Conservation (phyloP, 2,888 invertebrate species). For the Trilocha varians region DNA sequence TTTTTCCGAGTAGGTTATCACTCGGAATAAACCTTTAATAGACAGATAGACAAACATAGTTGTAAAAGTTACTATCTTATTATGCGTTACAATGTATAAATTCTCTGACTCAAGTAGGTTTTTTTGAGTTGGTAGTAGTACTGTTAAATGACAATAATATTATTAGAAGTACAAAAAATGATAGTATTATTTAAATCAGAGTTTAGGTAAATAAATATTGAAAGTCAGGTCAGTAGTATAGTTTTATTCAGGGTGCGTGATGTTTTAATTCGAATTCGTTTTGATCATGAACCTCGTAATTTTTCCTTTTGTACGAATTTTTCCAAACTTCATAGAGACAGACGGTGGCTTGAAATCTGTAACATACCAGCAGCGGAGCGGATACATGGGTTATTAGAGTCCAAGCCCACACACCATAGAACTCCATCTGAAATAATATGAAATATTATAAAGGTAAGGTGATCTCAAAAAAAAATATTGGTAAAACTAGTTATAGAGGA, state of each 20-base stretch:
- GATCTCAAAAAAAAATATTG: too few relatives aligned
- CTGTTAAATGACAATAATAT: too few relatives aligned
- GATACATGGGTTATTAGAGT: conserved; percentile 82
- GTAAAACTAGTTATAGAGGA: too few relatives aligned
- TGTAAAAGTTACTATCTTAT: too few relatives aligned
- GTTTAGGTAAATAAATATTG: conserved; percentile 1
- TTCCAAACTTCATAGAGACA: conserved; percentile 86
- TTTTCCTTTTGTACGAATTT: conserved; percentile 76
- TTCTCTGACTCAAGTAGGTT: too few relatives aligned
- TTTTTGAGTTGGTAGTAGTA: too few relatives aligned
- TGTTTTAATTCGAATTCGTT: conserved; percentile 59
- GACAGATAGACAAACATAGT: too few relatives aligned
- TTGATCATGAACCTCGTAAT: conserved; percentile 23
- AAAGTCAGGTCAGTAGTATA: conserved; percentile 8
- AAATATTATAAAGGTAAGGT: too few relatives aligned
- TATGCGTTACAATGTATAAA: too few relatives aligned
- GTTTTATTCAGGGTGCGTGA: conserved; percentile 35
- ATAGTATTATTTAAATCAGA: neutral
- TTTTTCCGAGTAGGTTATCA: too few relatives aligned
- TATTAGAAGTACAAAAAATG: too few relatives aligned
- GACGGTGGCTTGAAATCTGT: conserved; percentile 83
- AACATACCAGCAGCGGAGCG: conserved; percentile 80
- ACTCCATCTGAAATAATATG: conserved; percentile 65
- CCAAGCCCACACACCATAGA: conserved; percentile 82
- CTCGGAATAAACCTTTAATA: too few relatives aligned